These are phyloP conservation scores for Blastobasis lacticolella DNA, from an alignment of 2,888 invertebrate genomes.

Conservation along the genomic window DNA sequence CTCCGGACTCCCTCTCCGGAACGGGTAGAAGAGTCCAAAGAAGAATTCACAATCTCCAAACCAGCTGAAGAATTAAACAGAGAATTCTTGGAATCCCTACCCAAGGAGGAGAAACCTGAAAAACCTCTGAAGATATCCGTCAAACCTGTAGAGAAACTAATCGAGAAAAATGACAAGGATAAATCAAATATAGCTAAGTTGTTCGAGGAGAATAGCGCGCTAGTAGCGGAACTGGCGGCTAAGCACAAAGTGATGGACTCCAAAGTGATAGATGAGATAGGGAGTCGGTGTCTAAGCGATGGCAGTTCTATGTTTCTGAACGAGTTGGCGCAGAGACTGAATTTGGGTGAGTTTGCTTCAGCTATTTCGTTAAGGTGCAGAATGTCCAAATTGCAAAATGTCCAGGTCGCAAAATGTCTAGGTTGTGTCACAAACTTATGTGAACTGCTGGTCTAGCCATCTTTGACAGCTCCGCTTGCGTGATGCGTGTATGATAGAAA, in stretches of 20 bases:
- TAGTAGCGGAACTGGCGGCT: slow-evolving; percentile 11
- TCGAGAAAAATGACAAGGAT: slow-evolving; percentile 18
- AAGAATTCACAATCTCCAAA: slow-evolving; percentile 35
- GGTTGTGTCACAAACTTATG: too few relatives aligned
- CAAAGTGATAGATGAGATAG: slow-evolving; percentile 16
- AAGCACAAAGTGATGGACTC: slow-evolving; percentile 13
- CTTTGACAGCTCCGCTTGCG: too few relatives aligned
- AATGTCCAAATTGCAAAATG: too few relatives aligned
- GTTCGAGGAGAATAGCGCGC: slow-evolving; percentile 14
- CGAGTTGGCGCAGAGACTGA: slow-evolving; percentile 33
- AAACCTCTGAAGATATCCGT: slow-evolving; percentile 41
- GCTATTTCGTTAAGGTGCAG: too few relatives aligned
- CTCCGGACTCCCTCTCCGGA: slow-evolving; percentile 31
- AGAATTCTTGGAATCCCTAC: slow-evolving; percentile 58
- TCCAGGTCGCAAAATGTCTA: too few relatives aligned
- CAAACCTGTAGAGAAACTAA: slow-evolving; percentile 49
- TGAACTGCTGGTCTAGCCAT: too few relatives aligned
- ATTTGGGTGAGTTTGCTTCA: slow-evolving; percentile 32
- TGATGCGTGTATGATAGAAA: too few relatives aligned
- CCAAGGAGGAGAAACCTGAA: slow-evolving; percentile 40
- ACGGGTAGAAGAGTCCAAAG: slow-evolving; percentile 33
- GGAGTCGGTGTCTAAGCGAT: slow-evolving; percentile 15
- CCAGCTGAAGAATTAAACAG: slow-evolving; percentile 57
- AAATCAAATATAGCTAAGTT: slow-evolving; percentile 13
- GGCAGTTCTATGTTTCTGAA: slow-evolving; percentile 18